A percentile compares a stretch with the other conserved stretches of the same genome.
These are phyloP conservation scores for Portunus trituberculatus DNA, from an alignment of 1,140 invertebrate species.

Conservation along the genomic window DNA sequence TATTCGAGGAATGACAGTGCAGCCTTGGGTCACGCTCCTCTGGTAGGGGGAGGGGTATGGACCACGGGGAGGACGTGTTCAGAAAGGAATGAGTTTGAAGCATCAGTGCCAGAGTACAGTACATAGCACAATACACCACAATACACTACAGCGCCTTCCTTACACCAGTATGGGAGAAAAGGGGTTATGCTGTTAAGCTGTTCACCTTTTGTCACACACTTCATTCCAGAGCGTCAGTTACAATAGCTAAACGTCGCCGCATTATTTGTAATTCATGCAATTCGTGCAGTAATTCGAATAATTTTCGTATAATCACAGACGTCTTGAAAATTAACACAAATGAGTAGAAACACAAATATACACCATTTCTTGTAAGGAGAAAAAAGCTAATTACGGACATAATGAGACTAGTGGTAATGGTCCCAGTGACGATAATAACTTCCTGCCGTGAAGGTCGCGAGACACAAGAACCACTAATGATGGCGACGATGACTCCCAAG, in stretches of 20 bases:
- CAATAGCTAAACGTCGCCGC: neutral
- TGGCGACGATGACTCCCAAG: neutral
- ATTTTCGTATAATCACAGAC: neutral
- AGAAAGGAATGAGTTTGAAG: neutral
- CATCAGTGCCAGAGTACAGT: neutral
- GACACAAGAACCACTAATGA: conserved; percentile 1
- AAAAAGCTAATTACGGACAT: neutral
- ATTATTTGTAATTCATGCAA: neutral
- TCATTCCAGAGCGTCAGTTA: neutral
- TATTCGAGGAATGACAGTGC: neutral
- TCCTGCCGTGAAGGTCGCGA: neutral
- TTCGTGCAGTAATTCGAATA: neutral
- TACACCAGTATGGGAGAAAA: neutral
- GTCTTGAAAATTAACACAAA: neutral
- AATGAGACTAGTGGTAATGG: neutral
- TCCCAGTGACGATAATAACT: conserved; percentile 2
- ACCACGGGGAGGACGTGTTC: neutral
- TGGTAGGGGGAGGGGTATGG: neutral
- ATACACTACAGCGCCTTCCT: too few relatives aligned
- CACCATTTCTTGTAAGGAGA: neutral
- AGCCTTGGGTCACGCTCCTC: neutral
- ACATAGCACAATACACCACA: neutral
- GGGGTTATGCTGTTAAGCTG: neutral
- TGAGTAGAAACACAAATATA: conserved; percentile 24
- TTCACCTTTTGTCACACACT: neutral